A percentile compares a stretch with the other conserved stretches of the same genome.
Evolutionary conservation across 1,140 invertebrate genomes (phyloP).

Genomic region (Bicyclus anynana): DNA sequence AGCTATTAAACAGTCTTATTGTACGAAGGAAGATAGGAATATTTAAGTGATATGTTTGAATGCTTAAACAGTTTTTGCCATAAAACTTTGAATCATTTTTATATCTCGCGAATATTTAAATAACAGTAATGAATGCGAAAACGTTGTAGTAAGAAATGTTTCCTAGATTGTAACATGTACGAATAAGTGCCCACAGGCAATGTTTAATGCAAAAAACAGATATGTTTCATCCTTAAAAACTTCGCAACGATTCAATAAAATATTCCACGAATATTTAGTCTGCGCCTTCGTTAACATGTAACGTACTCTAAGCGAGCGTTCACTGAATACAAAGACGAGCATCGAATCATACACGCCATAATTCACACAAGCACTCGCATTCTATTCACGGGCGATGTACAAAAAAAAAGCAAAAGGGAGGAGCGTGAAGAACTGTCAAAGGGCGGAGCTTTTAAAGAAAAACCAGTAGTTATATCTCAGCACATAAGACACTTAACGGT

Average conservation of each 20-base stretch:
- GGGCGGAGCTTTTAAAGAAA: constrained; percentile 63
- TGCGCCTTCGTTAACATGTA: background rate
- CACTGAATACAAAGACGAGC: constrained; percentile 23
- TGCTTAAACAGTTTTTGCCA: too few species aligned
- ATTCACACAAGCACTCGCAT: constrained; percentile 45
- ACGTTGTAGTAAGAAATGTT: too few species aligned
- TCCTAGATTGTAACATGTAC: too few species aligned
- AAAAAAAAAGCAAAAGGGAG: constrained; percentile 63
- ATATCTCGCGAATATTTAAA: too few species aligned
- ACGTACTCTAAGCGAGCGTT: background rate
- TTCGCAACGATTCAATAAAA: background rate
- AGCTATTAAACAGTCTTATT: too few species aligned
- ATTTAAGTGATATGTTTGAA: too few species aligned
- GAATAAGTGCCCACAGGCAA: too few species aligned
- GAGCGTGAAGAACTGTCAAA: constrained; percentile 55
- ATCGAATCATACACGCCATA: constrained; percentile 46
- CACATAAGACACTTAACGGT: constrained; percentile 45
- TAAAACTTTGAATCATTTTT: too few species aligned
- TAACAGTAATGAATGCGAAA: too few species aligned
- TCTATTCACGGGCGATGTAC: constrained; percentile 52
- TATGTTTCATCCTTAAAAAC: background rate
- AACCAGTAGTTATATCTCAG: constrained; percentile 49
- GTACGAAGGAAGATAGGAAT: too few species aligned
- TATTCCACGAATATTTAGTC: background rate
- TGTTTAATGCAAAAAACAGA: too few species aligned